A percentile compares a stretch with the other conserved stretches of the same genome.
Evolutionary conservation across 1,140 invertebrate genomes (phyloP).

Genomic region (Ephestia elutella): DNA sequence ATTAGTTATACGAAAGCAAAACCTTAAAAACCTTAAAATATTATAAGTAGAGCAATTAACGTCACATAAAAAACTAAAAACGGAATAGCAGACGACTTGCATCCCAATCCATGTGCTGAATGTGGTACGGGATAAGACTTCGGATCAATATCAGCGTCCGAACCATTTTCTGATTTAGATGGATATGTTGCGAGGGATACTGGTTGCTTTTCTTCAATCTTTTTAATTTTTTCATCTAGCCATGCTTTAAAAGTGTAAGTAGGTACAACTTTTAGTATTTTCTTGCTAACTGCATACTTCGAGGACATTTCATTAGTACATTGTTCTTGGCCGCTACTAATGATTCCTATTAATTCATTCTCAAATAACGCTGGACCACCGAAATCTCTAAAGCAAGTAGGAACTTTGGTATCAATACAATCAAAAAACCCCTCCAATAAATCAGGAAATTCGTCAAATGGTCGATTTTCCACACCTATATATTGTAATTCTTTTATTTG

Average conservation of each 20-base stretch:
- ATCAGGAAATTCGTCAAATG: conserved; percentile 24
- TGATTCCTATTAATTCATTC: conserved; percentile 51
- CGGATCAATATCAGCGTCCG: background rate
- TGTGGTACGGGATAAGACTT: background rate
- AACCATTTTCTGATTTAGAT: conserved; percentile 18
- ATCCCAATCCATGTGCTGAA: background rate
- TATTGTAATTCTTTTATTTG: conserved; percentile 48
- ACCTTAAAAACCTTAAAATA: background rate
- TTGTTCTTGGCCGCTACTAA: conserved; percentile 42
- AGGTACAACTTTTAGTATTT: conserved; percentile 42
- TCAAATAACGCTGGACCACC: conserved; percentile 54
- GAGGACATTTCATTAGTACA: conserved; percentile 52
- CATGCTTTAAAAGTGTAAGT: conserved; percentile 51
- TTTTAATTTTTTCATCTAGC: conserved; percentile 50
- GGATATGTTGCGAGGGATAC: conserved; percentile 22
- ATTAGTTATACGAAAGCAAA: background rate
- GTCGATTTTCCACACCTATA: conserved; percentile 45
- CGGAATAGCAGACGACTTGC: background rate
- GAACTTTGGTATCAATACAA: conserved; percentile 56
- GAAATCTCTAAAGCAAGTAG: conserved; percentile 56
- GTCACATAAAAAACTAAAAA: background rate
- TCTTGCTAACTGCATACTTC: conserved; percentile 48
- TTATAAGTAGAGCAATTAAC: background rate
- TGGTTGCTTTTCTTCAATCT: conserved; percentile 28
- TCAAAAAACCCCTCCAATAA: conserved; percentile 41